Base-by-base conservation (phyloP, 2,113 vertebrate species). In the Rostratula benghalensis region DNA sequence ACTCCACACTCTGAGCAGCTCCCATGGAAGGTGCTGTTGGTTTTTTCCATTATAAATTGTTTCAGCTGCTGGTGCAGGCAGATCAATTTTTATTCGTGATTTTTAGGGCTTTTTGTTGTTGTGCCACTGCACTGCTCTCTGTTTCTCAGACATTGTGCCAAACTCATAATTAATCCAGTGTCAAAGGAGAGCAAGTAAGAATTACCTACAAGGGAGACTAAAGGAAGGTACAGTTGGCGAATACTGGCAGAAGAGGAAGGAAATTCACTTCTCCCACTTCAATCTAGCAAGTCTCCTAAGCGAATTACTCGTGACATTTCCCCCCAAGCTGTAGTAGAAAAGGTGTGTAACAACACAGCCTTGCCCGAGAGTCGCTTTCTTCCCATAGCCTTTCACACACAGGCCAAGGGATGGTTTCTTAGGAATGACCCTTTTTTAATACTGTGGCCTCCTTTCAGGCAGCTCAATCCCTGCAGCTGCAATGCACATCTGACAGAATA, bases 151-250 rank as follows among this genome's bases (percentile, higher is more conserved):
- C 64, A 75, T 35, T 1, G 2, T 91, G 73, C 43, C 69, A 75
- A 94, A 78, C 64, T 84, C 68, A 21, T 83, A 83, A 92, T 86
- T 88, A 94, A 95, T 92, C 76, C 4, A 11, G 9, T 71, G 50
- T 78, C 75, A 86, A 35, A 63, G 59, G 37, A 93, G 13, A 95
- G 50, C 67, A 57, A 39, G 53, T 88, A 57, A 92, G 76, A 93
- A 76, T 73, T 91, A 69, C 28, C 56, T 74, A 65, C n/a, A 65
- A 73, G 68, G 45, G 71, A 92, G 46, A 85, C 43, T 78, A 92
- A 86, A 80, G 43, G 25, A 81, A 65, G 39, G 48, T 67, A 54
- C 25, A 17, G 18, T 84, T 68, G 80, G 28, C 57, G 60, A 92
- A 74, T 79, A 70, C 46, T 88, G 48, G 30, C 59, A 75, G 56